phyloP scores from a whole-genome alignment of 2,797 vertebrate species.

The Cirrhinus molitorella region DNA sequence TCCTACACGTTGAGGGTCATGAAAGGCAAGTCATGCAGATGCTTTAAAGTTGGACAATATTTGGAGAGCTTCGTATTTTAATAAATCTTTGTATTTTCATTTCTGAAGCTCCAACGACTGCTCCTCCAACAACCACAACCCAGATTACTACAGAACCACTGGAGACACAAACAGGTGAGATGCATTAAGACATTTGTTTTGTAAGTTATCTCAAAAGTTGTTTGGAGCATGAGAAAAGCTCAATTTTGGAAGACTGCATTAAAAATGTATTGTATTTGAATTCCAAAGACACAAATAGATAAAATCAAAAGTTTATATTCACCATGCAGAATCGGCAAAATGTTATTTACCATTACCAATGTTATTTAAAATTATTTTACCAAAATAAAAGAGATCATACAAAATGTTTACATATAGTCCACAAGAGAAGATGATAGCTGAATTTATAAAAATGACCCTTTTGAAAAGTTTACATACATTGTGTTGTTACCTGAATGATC shows the following conservation, averaged over 20 bases:
- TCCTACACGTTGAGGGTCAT: slow-evolving; percentile 79
- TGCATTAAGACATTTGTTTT: not conserved
- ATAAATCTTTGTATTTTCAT: slow-evolving; percentile 16
- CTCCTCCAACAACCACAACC: slow-evolving; percentile 35
- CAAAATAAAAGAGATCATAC: no score
- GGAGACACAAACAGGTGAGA: slow-evolving; percentile 57
- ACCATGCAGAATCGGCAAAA: no score
- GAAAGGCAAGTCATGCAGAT: slow-evolving; percentile 70
- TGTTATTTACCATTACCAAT: no score
- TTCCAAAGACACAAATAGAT: not conserved
- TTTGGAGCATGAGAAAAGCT: not conserved
- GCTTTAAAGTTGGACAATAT: not conserved
- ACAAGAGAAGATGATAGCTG: no score
- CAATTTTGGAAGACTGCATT: not conserved
- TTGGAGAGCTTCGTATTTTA: not conserved
- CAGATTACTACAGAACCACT: slow-evolving; percentile 36
- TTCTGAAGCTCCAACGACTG: slow-evolving; percentile 52
- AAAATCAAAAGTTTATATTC: no score
- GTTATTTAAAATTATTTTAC: no score
- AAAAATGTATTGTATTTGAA: not conserved
- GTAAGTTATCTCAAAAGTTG: not conserved
- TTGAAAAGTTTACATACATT: no score
- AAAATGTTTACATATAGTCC: no score
- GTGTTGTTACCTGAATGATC: no score
- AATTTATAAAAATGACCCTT: no score